phyloP scores from a whole-genome alignment of 2,797 vertebrate species.

The Arnoldichthys spilopterus region DNA sequence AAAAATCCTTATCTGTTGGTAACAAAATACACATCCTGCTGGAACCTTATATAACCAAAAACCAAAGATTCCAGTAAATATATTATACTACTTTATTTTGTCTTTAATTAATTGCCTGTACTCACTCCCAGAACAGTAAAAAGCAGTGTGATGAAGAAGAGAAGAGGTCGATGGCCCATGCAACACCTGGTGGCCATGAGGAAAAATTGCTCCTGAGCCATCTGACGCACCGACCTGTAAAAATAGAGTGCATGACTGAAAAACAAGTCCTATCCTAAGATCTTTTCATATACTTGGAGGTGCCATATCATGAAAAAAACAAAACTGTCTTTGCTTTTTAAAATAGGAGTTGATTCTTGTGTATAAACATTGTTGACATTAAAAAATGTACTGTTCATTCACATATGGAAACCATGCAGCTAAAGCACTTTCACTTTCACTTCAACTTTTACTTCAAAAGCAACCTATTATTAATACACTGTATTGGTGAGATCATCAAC shows the following conservation, averaged over 20 bases:
- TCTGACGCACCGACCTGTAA: conserved; percentile 92
- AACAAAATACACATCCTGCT: neutral
- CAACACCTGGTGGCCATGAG: conserved; percentile 98
- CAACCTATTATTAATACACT: too few species aligned
- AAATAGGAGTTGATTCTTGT: too few species aligned
- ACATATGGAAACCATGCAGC: too few species aligned
- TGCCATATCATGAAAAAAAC: too few species aligned
- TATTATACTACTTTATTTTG: neutral
- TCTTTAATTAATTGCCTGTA: conserved; percentile 13
- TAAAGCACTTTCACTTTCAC: too few species aligned
- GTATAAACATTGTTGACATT: too few species aligned
- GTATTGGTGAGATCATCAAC: too few species aligned
- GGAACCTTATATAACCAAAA: neutral
- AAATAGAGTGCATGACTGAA: neutral
- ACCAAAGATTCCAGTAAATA: neutral
- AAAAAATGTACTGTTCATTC: too few species aligned
- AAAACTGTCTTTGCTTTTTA: too few species aligned
- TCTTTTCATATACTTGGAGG: neutral
- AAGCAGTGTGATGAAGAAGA: conserved; percentile 98
- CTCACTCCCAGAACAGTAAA: conserved; percentile 98
- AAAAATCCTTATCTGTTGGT: neutral
- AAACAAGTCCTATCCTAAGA: neutral
- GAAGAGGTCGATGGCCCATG: conserved; percentile 96
- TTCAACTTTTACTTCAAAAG: too few species aligned
- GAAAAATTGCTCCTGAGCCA: conserved; percentile 98